A percentile compares a stretch with the other conserved stretches of the same genome.
These are phyloP conservation scores for Fukomys damarensis DNA, from an alignment of 2,113 vertebrate genomes.

Conservation along the genomic window DNA sequence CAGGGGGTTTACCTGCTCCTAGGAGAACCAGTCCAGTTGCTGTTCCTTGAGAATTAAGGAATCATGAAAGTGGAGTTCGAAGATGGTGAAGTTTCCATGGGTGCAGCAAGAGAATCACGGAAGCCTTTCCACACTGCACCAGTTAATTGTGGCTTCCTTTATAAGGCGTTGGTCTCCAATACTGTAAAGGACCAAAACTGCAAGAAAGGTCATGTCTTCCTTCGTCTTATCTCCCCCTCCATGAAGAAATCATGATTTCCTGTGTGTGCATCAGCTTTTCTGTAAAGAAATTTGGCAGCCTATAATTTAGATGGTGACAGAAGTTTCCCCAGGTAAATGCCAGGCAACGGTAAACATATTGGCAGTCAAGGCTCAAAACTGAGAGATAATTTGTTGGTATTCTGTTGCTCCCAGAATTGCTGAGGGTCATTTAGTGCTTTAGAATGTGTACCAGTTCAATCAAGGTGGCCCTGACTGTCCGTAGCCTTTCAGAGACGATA, in stretches of 20 bases:
- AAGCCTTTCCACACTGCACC: constrained; percentile 77
- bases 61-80: constrained; percentile 61
- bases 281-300: constrained; percentile 48
- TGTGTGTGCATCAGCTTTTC: constrained; percentile 69
- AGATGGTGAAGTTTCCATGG: constrained; percentile 70
- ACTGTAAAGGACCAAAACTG: constrained; percentile 13
- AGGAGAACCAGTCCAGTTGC: constrained; percentile 22
- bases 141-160: constrained; percentile 72
- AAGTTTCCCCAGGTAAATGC: constrained; percentile 18
- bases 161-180: constrained; percentile 49
- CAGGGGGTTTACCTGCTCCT: constrained; percentile 58
- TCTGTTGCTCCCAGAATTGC: background rate
- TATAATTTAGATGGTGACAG: constrained; percentile 15
- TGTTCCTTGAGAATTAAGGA: constrained; percentile 64
- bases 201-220: constrained; percentile 55
- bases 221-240: constrained; percentile 57
- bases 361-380: constrained; percentile 61
- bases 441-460: background rate
- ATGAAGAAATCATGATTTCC: constrained; percentile 55
- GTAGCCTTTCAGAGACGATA: background rate
- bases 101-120: constrained; percentile 75
- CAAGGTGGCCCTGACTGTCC: background rate
- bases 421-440: background rate
- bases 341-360: constrained; percentile 60
- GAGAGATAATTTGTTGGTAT: background rate